These are phyloP conservation scores for Cynoglossus semilaevis DNA, from an alignment of 2,113 vertebrate species.

Conservation along the genomic window DNA sequence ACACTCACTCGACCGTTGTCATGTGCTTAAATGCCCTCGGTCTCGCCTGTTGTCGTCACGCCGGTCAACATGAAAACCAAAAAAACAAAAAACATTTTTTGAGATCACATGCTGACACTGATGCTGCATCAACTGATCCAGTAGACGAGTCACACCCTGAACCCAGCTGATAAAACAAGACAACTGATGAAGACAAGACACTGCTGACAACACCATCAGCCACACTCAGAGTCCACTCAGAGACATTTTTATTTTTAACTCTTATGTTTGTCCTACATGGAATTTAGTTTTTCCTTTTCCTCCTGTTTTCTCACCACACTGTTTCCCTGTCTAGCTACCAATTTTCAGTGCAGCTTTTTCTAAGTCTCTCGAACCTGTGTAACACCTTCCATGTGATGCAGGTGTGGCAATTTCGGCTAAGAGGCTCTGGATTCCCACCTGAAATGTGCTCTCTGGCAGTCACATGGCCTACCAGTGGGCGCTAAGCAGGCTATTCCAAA, in stretches of 20 bases:
- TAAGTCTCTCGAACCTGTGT: slow-evolving; percentile 80
- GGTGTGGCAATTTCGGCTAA: slow-evolving; percentile 88
- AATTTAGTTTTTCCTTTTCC: slow-evolving; percentile 39
- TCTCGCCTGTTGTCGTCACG: slow-evolving; percentile 21
- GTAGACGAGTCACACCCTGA: slow-evolving; percentile 46
- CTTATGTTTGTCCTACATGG: slow-evolving; percentile 39
- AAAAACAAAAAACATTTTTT: slow-evolving; percentile 9
- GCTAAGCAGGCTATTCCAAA: slow-evolving; percentile 57
- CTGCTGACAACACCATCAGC: slow-evolving; percentile 70
- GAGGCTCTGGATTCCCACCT: slow-evolving; percentile 74
- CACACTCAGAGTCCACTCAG: slow-evolving; percentile 65
- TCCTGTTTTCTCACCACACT: slow-evolving; percentile 50
- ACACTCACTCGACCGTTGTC: slow-evolving; percentile 35
- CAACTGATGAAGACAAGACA: slow-evolving; percentile 74
- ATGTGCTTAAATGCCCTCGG: slow-evolving; percentile 20
- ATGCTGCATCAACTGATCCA: slow-evolving; percentile 55
- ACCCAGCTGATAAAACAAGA: slow-evolving; percentile 55
- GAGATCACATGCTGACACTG: slow-evolving; percentile 43
- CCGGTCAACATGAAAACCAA: slow-evolving; percentile 38
- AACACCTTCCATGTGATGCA: slow-evolving; percentile 93
- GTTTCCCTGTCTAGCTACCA: slow-evolving; percentile 65
- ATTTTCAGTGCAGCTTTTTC: slow-evolving; percentile 48
- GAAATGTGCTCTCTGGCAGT: slow-evolving; percentile 71
- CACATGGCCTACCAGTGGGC: slow-evolving; percentile 52
- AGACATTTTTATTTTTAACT: slow-evolving; percentile 45